phyloP scores from a whole-genome alignment of 2,888 invertebrate species.

The Mythimna pallens region DNA sequence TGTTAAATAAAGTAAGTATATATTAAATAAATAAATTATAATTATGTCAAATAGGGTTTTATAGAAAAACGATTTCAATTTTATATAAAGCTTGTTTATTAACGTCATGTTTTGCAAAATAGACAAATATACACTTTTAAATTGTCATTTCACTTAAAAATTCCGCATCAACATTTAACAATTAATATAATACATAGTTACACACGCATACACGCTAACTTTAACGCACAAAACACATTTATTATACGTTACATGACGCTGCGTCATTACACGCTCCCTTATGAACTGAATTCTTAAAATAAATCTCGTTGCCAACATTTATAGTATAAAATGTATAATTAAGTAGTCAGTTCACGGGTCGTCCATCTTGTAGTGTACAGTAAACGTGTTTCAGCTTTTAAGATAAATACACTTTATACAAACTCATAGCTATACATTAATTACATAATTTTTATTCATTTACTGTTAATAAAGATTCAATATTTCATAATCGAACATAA shows the following conservation, averaged over 20 bases:
- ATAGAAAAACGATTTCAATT: conserved; percentile 50
- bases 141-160: conserved; percentile 87
- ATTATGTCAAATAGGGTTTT: no score
- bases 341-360: conserved; percentile 37
- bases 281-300: conserved; percentile 47
- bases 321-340: conserved; percentile 44
- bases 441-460: conserved; percentile 58
- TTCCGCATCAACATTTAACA: conserved; percentile 89
- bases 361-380: conserved; percentile 44
- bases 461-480: conserved; percentile 66
- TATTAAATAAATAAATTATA: no score
- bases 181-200: conserved; percentile 84
- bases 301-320: conserved; percentile 38
- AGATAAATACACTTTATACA: conserved; percentile 66
- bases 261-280: conserved; percentile 29
- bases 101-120: conserved; percentile 91
- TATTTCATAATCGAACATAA: conserved; percentile 61
- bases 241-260: conserved; percentile 54
- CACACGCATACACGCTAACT: conserved; percentile 75
- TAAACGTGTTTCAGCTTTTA: conserved; percentile 55
- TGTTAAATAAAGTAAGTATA: no score
- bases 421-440: conserved; percentile 64
- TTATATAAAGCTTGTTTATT: conserved; percentile 90
- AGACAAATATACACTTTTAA: conserved; percentile 89
- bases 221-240: conserved; percentile 62